Evolutionary conservation across 2,797 vertebrate species (phyloP).

Genomic region (Glyptemys insculpta): DNA sequence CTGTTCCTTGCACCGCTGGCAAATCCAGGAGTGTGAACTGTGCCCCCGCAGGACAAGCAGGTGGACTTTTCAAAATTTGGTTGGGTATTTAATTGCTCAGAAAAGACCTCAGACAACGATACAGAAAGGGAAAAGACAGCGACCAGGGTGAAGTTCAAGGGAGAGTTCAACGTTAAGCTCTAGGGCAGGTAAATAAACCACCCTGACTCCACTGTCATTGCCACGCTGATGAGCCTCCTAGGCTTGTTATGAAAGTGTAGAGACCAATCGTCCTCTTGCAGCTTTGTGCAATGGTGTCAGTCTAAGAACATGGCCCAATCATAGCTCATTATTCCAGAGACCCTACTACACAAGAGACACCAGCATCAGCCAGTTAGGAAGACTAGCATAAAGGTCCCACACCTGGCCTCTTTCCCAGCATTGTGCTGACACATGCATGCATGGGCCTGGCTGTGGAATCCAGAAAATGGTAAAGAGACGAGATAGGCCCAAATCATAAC

Average conservation of each 20-base stretch:
- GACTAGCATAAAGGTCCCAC: not conserved
- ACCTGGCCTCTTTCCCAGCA: not conserved
- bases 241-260: not conserved
- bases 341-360: not conserved
- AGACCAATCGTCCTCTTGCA: not conserved
- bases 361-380: not conserved
- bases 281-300: not conserved
- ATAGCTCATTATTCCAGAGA: not conserved
- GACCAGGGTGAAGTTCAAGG: accelerated
- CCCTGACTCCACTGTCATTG: not conserved
- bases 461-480: not conserved
- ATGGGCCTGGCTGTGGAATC: not conserved
- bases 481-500: not conserved
- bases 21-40: not conserved
- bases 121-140: not conserved
- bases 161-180: not conserved
- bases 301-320: not conserved
- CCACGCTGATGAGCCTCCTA: not conserved
- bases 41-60: not conserved
- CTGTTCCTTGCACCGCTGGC: not conserved
- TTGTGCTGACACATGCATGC: not conserved
- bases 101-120: not conserved
- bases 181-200: not conserved
- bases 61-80: not conserved
- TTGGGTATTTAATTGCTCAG: not conserved